Conservation (phyloP, 2,888 invertebrate species). For the Crepidodera aurea region DNA sequence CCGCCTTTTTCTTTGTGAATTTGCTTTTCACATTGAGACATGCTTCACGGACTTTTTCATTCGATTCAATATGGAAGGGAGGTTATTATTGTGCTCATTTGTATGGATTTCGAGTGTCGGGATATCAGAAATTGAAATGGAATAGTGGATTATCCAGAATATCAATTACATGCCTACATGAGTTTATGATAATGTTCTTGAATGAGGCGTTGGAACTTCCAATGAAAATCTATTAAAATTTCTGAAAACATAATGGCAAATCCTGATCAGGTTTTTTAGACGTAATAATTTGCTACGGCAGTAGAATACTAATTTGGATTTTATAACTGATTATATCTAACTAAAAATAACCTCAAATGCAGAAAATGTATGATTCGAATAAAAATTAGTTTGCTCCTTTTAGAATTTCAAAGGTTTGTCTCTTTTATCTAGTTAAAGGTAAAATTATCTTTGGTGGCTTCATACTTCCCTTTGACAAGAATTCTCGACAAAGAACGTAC, state of each 20-base stretch:
- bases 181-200: constrained; percentile 20
- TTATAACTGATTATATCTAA: too few relatives aligned
- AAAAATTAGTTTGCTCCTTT: too few relatives aligned
- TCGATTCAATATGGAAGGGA: constrained; percentile 3
- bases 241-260: neutral
- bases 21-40: constrained; percentile 3
- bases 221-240: constrained; percentile 4
- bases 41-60: constrained; percentile 1
- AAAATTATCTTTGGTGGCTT: too few relatives aligned
- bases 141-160: constrained; percentile 29
- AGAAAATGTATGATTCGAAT: too few relatives aligned
- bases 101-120: constrained; percentile 20
- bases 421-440: too few relatives aligned
- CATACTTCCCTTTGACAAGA: too few relatives aligned
- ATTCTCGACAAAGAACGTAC: too few relatives aligned
- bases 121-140: constrained; percentile 27
- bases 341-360: too few relatives aligned
- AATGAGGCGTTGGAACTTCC: neutral
- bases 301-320: too few relatives aligned
- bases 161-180: constrained; percentile 27
- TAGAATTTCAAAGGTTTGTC: too few relatives aligned
- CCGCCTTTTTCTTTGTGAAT: neutral
- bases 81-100: constrained; percentile 17
- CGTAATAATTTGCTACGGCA: too few relatives aligned
- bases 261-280: neutral